Conservation (phyloP, 2,888 invertebrate species). For the Drosophila vallismaia region DNA sequence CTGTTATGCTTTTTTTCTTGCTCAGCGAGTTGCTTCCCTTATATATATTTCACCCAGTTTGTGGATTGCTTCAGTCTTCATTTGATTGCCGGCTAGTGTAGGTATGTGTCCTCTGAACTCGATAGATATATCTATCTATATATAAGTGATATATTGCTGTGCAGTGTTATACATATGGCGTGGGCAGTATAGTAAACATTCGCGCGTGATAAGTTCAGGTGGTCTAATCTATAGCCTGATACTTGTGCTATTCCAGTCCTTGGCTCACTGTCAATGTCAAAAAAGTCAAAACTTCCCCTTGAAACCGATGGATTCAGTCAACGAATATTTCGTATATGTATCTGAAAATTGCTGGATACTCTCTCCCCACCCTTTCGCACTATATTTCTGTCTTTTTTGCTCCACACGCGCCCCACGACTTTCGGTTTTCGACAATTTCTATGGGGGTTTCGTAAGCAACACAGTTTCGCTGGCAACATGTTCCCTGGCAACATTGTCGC, state of each 20-base stretch:
- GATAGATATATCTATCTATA: constrained; percentile 22
- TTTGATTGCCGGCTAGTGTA: constrained; percentile 67
- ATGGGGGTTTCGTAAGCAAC: constrained; percentile 63
- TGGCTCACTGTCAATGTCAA: constrained; percentile 70
- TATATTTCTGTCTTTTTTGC: constrained; percentile 5
- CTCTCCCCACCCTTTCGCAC: background rate
- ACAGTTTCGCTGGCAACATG: constrained; percentile 56
- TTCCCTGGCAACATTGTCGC: constrained; percentile 45
- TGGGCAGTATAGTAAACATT: constrained; percentile 8
- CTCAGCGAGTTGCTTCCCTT: constrained; percentile 16
- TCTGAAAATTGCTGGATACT: constrained; percentile 37
- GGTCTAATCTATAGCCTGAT: constrained; percentile 23
- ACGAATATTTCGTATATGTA: constrained; percentile 46
- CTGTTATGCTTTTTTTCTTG: constrained; percentile 11
- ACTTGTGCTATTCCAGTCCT: constrained; percentile 29
- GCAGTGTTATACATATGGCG: constrained; percentile 9
- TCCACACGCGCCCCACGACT: constrained; percentile 34
- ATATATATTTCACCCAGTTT: constrained; percentile 51
- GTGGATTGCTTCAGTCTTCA: constrained; percentile 57
- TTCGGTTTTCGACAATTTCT: constrained; percentile 34
- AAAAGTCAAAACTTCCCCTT: constrained; percentile 58
- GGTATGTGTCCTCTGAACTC: constrained; percentile 52
- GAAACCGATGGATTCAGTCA: constrained; percentile 35
- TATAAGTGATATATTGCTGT: constrained; percentile 4
- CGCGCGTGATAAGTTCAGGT: constrained; percentile 20